Evolutionary conservation across 2,888 invertebrate species (phyloP).

Genomic region (Baronia brevicornis): DNA sequence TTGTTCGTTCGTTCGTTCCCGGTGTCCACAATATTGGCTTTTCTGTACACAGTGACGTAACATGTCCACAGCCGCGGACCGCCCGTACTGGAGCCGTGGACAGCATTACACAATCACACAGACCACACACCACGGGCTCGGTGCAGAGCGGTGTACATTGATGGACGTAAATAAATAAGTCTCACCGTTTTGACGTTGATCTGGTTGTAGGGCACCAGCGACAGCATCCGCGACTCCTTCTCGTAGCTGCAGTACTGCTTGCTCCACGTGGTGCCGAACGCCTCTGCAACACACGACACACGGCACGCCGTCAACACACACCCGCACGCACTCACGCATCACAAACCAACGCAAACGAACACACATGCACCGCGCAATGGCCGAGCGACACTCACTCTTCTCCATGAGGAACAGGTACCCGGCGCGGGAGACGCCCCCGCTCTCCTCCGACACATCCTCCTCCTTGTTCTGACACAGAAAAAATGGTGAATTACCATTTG

Average conservation of each 20-base stretch:
- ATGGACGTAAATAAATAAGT: too few species aligned
- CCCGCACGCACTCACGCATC: not conserved
- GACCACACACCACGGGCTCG: too few species aligned
- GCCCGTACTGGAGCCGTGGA: too few species aligned
- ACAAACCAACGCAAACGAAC: not conserved
- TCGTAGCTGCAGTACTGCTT: constrained; percentile 98
- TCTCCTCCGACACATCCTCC: constrained; percentile 72
- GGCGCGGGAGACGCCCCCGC: constrained; percentile 85
- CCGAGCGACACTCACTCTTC: constrained; percentile 85
- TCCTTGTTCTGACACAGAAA: constrained; percentile 64
- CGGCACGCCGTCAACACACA: not conserved
- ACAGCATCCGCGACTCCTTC: constrained; percentile 87
- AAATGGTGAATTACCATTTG: not conserved
- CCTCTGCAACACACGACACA: constrained; percentile 55
- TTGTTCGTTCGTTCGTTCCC: too few species aligned
- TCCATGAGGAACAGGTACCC: constrained; percentile 97
- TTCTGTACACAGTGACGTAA: too few species aligned
- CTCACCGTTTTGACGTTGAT: constrained; percentile 92
- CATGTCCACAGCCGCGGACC: too few species aligned
- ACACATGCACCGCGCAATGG: not conserved
- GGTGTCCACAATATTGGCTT: too few species aligned
- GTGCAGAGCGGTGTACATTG: too few species aligned
- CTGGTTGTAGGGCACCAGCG: constrained; percentile 96
- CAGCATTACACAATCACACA: too few species aligned
- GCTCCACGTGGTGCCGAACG: constrained; percentile 97